Evolutionary conservation across 2,888 invertebrate genomes (phyloP), one percentile per base, ranked within the genome.

Genomic region (Heliconius sara): DNA sequence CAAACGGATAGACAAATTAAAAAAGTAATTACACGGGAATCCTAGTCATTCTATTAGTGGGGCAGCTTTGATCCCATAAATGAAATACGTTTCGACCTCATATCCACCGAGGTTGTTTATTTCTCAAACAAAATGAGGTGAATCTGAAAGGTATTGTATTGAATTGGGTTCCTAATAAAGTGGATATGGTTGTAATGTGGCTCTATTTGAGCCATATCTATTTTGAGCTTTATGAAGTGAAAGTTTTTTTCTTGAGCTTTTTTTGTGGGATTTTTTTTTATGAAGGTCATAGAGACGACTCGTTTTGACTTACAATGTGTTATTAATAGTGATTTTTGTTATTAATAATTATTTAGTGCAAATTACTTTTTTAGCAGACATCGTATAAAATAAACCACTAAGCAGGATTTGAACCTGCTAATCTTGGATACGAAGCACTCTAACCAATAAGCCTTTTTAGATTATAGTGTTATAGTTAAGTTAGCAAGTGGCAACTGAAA

Each of bases 11-110:
- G 73, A 73, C 34, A 25, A 73, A 60, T 73, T 73, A 73, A 73
- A 73, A 73, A 73, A 73, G 73, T 73, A 73, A 73, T 73, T 73
- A 73, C 72, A 73, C 73, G 73, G 25, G 22, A 57, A 73, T 60
- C 60, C 60, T 22, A 60, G 57, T 73, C 60, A 73, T 73, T 60
- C 73, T 60, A 73, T 60, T 73, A 73, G 73, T 60, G 39, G n/a
- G 16, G 73, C 16, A 3, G 73, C 73, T 73, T 73, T 73, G 73
- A 73, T 73, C 73, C 60, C 73, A 73, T 60, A 73, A 73, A 73
- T 73, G 73, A 73, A 73, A 73, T 73, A 34, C 73, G 60, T 34
- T 30, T 73, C 73, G 34, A 73, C 73, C 73, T 73, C 73, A 73
- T 73, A 57, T 73, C 57, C 57, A 57, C 60, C 27, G 60, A 60